A percentile compares a stretch with the other conserved stretches of the same genome.
phyloP scores from a whole-genome alignment of 2,888 invertebrate species.

The Hermodice carunculata region DNA sequence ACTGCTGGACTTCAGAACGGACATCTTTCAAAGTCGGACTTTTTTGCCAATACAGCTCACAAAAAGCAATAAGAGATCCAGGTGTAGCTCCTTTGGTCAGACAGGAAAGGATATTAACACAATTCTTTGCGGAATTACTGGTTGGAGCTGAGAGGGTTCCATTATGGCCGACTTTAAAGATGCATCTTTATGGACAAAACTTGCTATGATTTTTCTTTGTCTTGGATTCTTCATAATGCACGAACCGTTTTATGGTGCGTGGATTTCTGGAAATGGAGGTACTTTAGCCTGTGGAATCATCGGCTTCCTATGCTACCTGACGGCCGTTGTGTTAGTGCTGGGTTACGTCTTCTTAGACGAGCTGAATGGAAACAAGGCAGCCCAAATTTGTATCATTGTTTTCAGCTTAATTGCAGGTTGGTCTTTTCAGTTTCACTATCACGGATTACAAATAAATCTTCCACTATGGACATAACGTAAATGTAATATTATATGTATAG shows the following conservation, averaged over 20 bases:
- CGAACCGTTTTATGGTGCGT: no score
- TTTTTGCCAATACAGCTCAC: no score
- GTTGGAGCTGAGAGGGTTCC: no score
- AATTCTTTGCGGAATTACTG: no score
- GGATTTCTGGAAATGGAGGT: no score
- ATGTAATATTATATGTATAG: no score
- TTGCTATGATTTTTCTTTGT: conserved; percentile 7
- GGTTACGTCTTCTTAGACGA: conserved; percentile 16
- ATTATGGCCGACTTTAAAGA: conserved; percentile 11
- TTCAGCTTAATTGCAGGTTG: conserved; percentile 13
- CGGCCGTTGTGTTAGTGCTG: conserved; percentile 10
- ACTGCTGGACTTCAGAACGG: neutral
- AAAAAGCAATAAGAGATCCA: no score
- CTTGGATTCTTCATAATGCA: conserved; percentile 15
- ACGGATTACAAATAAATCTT: no score
- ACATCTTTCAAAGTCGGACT: neutral
- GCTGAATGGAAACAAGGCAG: conserved; percentile 8
- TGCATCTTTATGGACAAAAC: conserved; percentile 9
- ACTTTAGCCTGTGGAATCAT: neutral
- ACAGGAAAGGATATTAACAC: no score
- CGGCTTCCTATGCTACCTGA: conserved; percentile 19
- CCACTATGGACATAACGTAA: no score
- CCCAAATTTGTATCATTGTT: conserved; percentile 13
- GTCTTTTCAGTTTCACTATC: no score
- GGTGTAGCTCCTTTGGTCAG: no score